Conservation (phyloP, 2,888 invertebrate genomes). For the Epinotia brunnichana region DNA sequence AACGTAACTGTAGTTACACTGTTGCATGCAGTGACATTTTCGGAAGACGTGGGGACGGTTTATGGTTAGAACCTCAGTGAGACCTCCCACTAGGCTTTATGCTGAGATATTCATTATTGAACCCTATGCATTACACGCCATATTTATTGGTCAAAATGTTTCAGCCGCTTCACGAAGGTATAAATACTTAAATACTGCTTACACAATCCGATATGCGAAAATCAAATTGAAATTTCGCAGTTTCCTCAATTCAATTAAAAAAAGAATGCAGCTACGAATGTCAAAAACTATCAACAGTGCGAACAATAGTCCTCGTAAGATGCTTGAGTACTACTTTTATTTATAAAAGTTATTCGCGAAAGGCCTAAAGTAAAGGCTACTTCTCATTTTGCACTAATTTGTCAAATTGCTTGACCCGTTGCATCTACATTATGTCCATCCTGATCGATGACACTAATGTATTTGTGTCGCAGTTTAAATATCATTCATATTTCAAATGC, state of each 20-base stretch:
- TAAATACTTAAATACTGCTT: too few species aligned
- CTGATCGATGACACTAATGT: background rate
- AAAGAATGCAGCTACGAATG: too few species aligned
- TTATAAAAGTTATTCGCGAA: background rate
- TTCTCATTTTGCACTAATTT: background rate
- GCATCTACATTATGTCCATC: background rate
- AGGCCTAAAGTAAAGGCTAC: background rate
- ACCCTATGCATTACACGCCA: background rate
- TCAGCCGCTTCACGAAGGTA: too few species aligned
- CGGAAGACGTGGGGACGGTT: slow-evolving; percentile 22
- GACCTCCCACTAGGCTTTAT: slow-evolving; percentile 10
- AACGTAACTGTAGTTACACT: slow-evolving; percentile 13
- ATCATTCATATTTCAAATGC: background rate
- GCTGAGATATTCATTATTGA: background rate
- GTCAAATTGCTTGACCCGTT: background rate
- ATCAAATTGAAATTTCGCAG: too few species aligned
- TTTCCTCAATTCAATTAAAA: too few species aligned
- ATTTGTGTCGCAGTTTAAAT: background rate
- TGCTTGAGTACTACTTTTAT: too few species aligned
- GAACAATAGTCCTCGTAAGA: too few species aligned
- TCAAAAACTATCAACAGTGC: too few species aligned
- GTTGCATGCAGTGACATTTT: slow-evolving; percentile 10
- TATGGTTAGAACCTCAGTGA: slow-evolving; percentile 1
- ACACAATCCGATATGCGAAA: too few species aligned
- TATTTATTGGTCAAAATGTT: background rate